Evolutionary conservation across 2,888 invertebrate species (phyloP).

Genomic region (Oscheius onirici): DNA sequence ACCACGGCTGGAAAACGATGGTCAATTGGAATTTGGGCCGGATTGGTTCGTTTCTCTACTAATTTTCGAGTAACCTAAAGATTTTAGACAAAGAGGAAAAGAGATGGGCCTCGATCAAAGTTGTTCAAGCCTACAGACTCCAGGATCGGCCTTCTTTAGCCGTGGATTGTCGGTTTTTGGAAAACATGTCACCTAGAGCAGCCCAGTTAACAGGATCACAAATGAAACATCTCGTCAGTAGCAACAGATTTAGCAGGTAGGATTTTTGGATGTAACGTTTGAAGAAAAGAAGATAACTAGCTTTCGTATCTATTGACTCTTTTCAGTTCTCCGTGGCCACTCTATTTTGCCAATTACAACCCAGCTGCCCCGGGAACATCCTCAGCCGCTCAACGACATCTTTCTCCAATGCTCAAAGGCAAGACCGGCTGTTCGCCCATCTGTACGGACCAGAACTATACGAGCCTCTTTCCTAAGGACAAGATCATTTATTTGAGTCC

Average conservation of each 20-base stretch:
- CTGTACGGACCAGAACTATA: constrained; percentile 41
- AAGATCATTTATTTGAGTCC: constrained; percentile 62
- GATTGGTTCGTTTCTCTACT: neutral
- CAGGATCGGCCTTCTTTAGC: constrained; percentile 53
- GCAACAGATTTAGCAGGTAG: constrained; percentile 8
- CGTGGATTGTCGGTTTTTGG: constrained; percentile 67
- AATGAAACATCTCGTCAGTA: constrained; percentile 50
- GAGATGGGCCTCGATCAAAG: neutral
- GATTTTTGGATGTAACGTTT: neutral
- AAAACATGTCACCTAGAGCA: constrained; percentile 55
- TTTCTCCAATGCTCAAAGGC: neutral
- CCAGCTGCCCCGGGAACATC: neutral
- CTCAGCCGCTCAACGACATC: neutral
- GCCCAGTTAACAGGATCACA: constrained; percentile 61
- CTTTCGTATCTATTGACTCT: too few species aligned
- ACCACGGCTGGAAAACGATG: neutral
- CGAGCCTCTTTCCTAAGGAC: constrained; percentile 39
- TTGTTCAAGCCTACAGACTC: constrained; percentile 34
- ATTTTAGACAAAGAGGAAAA: constrained; percentile 11
- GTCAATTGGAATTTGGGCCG: constrained; percentile 26
- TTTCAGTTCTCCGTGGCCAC: constrained; percentile 58
- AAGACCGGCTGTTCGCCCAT: constrained; percentile 19
- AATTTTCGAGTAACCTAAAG: too few species aligned
- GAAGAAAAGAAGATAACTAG: too few species aligned
- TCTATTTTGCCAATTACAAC: constrained; percentile 61